These are phyloP conservation scores for Sycobia sp. DNA, from an alignment of 1,140 invertebrate genomes.

Conservation along the genomic window DNA sequence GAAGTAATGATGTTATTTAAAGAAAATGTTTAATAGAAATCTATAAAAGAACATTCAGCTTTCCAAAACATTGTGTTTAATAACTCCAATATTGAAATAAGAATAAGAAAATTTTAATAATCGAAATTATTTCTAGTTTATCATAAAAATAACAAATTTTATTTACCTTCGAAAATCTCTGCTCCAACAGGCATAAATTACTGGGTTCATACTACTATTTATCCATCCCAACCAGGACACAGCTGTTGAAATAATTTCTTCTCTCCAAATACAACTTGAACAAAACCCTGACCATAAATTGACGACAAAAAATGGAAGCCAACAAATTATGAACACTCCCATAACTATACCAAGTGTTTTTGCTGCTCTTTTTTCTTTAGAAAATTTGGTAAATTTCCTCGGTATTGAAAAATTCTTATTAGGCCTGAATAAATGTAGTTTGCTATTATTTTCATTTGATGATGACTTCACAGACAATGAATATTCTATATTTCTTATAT, in stretches of 20 bases:
- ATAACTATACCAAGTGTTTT: constrained; percentile 93
- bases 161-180: constrained; percentile 91
- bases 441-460: constrained; percentile 47
- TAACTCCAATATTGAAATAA: no score
- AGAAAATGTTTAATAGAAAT: no score
- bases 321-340: constrained; percentile 98
- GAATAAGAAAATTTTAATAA: no score
- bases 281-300: constrained; percentile 92
- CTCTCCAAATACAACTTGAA: constrained; percentile 82
- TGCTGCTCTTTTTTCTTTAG: constrained; percentile 94
- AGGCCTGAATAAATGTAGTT: background rate
- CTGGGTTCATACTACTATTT: constrained; percentile 97
- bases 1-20: no score
- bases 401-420: constrained; percentile 83
- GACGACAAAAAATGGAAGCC: constrained; percentile 98
- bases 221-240: constrained; percentile 99
- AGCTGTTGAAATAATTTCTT: constrained; percentile 88
- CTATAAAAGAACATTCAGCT: no score
- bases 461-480: constrained; percentile 31
- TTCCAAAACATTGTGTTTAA: no score
- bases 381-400: constrained; percentile 88
- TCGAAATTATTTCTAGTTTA: no score
- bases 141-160: no score
- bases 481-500: constrained; percentile 69
- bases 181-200: constrained; percentile 97